A percentile compares a stretch with the other conserved stretches of the same genome.
Evolutionary conservation across 2,888 invertebrate species (phyloP).

Genomic region (Trichopoda pennipes): DNA sequence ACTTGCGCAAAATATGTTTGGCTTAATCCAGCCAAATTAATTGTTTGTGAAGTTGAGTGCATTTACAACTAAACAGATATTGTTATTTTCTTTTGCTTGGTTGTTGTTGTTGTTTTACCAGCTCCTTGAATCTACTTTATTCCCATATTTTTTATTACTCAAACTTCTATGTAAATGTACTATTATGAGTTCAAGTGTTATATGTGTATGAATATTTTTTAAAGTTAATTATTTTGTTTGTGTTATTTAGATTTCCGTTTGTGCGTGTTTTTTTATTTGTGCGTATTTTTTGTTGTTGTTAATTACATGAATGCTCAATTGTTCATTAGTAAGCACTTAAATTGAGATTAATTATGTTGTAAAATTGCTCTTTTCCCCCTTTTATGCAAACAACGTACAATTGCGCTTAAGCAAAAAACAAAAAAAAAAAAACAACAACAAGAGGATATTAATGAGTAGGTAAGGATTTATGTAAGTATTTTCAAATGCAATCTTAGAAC

Average conservation of each 20-base stretch:
- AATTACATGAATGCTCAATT: constrained; percentile 50
- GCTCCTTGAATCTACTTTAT: background rate
- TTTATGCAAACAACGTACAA: background rate
- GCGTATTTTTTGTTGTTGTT: too few relatives aligned
- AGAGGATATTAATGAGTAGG: too few relatives aligned
- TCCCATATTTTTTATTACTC: constrained; percentile 41
- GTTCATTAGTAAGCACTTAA: constrained; percentile 66
- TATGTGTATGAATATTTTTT: constrained; percentile 33
- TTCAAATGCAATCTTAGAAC: too few relatives aligned
- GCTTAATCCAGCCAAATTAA: constrained; percentile 56
- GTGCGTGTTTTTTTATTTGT: constrained; percentile 18
- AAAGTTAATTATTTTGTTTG: constrained; percentile 50
- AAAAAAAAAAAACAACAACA: too few relatives aligned
- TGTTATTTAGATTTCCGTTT: constrained; percentile 43
- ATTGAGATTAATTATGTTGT: constrained; percentile 58
- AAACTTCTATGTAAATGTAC: constrained; percentile 11
- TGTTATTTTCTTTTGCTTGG: background rate
- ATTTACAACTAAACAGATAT: constrained; percentile 66
- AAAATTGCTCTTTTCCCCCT: background rate
- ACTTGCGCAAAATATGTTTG: constrained; percentile 42
- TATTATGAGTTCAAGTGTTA: background rate
- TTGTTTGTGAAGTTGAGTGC: constrained; percentile 69
- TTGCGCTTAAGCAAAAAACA: background rate
- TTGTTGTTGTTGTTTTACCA: background rate
- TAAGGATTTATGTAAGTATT: too few relatives aligned